These are phyloP conservation scores for Emydoidea blandingii DNA, from an alignment of 2,797 vertebrate species.

Conservation along the genomic window DNA sequence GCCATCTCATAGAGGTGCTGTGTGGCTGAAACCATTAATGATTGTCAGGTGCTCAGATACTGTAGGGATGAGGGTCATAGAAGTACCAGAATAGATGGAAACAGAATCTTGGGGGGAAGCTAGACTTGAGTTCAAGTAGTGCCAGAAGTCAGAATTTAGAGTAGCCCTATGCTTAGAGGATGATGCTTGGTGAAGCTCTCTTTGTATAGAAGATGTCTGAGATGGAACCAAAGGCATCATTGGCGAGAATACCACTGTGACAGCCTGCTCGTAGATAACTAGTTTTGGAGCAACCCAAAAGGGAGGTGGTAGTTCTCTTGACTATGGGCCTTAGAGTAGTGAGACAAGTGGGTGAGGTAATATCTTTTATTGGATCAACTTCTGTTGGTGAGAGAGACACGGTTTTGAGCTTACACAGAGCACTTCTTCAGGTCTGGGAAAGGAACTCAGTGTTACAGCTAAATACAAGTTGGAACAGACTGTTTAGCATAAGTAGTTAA, in stretches of 20 bases:
- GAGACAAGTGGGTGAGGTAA: too few relatives aligned
- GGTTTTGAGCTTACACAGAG: too few relatives aligned
- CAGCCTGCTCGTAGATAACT: neutral
- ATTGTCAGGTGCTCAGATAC: neutral
- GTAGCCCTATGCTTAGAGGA: neutral
- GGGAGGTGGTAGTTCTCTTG: neutral
- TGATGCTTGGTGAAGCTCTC: neutral
- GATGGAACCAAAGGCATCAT: neutral
- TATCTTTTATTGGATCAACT: too few relatives aligned
- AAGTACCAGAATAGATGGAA: fast-evolving
- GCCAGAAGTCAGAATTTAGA: neutral
- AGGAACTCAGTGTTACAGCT: too few relatives aligned
- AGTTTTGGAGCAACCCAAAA: neutral
- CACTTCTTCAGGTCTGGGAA: too few relatives aligned
- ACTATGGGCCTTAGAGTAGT: neutral
- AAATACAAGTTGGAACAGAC: too few relatives aligned
- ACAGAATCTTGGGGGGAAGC: neutral
- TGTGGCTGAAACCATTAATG: neutral
- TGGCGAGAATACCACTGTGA: neutral
- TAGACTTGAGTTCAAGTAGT: neutral
- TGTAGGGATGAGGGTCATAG: neutral
- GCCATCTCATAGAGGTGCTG: neutral
- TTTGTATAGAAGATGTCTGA: fast-evolving
- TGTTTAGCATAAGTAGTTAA: too few relatives aligned
- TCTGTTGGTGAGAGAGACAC: too few relatives aligned